Evolutionary conservation across 1,140 invertebrate species (phyloP).

Genomic region (Drosophila guanche): DNA sequence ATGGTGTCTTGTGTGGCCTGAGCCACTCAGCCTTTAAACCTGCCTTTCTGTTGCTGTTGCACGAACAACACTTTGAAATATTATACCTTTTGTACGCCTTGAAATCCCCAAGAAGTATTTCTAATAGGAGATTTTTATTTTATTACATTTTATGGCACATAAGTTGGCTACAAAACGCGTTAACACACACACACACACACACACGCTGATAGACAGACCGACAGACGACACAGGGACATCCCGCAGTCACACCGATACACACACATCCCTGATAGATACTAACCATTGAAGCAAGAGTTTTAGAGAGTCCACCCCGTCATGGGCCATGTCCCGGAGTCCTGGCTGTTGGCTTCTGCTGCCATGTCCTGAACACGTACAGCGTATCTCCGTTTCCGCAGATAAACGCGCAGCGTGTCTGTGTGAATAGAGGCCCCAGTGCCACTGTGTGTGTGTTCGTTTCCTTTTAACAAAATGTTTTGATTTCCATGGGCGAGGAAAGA

Average conservation of each 20-base stretch:
- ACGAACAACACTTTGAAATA: no score
- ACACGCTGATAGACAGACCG: conserved; percentile 25
- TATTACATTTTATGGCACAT: conserved; percentile 80
- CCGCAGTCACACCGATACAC: conserved; percentile 12
- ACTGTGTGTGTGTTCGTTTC: conserved; percentile 40
- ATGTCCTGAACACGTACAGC: conserved; percentile 62
- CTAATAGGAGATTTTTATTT: conserved; percentile 79
- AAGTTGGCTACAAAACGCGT: conserved; percentile 72
- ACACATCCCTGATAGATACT: conserved; percentile 20
- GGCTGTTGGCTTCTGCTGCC: conserved; percentile 27
- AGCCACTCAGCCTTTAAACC: no score
- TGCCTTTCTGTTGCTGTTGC: no score
- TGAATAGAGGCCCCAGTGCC: conserved; percentile 60
- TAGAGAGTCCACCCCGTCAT: conserved; percentile 31
- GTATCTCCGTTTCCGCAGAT: conserved; percentile 79
- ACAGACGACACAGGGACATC: conserved; percentile 5
- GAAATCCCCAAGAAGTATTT: conserved; percentile 52
- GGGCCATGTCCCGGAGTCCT: conserved; percentile 1
- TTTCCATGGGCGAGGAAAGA: conserved; percentile 56
- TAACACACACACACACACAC: conserved; percentile 27
- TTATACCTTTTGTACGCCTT: no score
- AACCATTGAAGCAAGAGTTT: conserved; percentile 56
- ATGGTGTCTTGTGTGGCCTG: no score
- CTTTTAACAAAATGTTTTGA: conserved; percentile 80
- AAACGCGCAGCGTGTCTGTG: conserved; percentile 70